Evolutionary conservation across 2,888 invertebrate species (phyloP).

Genomic region (Trisateles emortualis): DNA sequence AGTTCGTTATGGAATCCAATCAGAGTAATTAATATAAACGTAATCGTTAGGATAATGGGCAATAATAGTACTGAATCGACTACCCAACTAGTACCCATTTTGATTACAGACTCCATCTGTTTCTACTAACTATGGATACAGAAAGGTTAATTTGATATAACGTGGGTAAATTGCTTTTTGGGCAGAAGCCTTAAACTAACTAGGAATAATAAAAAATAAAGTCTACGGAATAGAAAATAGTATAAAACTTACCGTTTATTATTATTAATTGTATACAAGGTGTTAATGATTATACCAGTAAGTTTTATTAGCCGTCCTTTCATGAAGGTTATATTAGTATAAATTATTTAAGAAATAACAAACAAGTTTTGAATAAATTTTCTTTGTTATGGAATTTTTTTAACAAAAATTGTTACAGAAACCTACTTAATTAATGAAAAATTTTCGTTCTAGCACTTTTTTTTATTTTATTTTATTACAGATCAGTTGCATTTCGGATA

Average conservation of each 20-base stretch:
- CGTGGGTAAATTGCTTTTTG: slow-evolving; percentile 35
- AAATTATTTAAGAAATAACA: not conserved
- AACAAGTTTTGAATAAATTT: not conserved
- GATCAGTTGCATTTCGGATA: too few relatives aligned
- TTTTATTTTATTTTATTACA: too few relatives aligned
- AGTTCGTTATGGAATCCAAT: slow-evolving; percentile 53
- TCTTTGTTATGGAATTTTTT: not conserved
- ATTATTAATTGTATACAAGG: slow-evolving; percentile 2
- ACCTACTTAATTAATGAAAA: too few relatives aligned
- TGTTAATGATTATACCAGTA: slow-evolving; percentile 1
- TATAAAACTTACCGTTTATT: not conserved
- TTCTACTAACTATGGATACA: slow-evolving; percentile 47
- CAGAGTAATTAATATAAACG: slow-evolving; percentile 61
- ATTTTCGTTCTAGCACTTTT: too few relatives aligned
- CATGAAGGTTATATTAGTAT: not conserved
- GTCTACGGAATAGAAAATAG: not conserved
- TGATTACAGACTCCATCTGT: slow-evolving; percentile 42
- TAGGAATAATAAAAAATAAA: slow-evolving; percentile 12
- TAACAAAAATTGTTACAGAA: not conserved
- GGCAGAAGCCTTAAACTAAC: slow-evolving; percentile 31
- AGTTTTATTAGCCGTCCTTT: not conserved
- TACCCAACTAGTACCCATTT: slow-evolving; percentile 16
- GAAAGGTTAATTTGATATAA: slow-evolving; percentile 44
- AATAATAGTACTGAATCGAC: slow-evolving; percentile 50
- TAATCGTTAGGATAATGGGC: slow-evolving; percentile 59